These are phyloP conservation scores for Marisa cornuarietis DNA, from an alignment of 1,140 invertebrate genomes.

Conservation along the genomic window DNA sequence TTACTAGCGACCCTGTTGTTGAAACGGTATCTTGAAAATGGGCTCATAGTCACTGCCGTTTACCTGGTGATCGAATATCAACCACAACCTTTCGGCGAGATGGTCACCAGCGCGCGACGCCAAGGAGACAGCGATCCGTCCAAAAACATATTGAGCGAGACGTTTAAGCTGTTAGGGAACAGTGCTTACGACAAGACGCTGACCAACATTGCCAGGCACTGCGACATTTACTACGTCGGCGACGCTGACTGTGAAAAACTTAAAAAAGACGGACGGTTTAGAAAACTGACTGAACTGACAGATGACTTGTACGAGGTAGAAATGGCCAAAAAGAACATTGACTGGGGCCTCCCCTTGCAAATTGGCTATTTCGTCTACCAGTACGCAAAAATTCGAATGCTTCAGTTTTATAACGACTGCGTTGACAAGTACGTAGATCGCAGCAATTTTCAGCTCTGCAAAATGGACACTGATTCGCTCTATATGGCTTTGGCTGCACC, in stretches of 20 bases:
- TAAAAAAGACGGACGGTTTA: not conserved
- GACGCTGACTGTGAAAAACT: not conserved
- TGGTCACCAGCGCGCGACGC: conserved; percentile 34
- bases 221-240: conserved; percentile 23
- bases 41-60: conserved; percentile 31
- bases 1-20: conserved; percentile 37
- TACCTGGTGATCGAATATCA: conserved; percentile 43
- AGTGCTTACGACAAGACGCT: conserved; percentile 30
- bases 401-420: conserved; percentile 46
- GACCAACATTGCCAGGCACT: conserved; percentile 31
- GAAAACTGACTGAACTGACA: not conserved
- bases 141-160: conserved; percentile 40
- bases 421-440: conserved; percentile 33
- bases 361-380: conserved; percentile 39
- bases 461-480: conserved; percentile 46
- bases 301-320: not conserved
- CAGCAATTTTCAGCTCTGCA: conserved; percentile 37
- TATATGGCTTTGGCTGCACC: conserved; percentile 34
- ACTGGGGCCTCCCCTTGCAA: conserved; percentile 26
- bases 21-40: conserved; percentile 42
- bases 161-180: conserved; percentile 35
- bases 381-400: conserved; percentile 40
- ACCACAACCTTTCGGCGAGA: conserved; percentile 24
- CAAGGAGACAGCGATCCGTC: conserved; percentile 29
- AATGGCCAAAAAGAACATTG: not conserved